Evolutionary conservation across 2,888 invertebrate genomes (phyloP).

Genomic region (Aproaerema taeniolella): DNA sequence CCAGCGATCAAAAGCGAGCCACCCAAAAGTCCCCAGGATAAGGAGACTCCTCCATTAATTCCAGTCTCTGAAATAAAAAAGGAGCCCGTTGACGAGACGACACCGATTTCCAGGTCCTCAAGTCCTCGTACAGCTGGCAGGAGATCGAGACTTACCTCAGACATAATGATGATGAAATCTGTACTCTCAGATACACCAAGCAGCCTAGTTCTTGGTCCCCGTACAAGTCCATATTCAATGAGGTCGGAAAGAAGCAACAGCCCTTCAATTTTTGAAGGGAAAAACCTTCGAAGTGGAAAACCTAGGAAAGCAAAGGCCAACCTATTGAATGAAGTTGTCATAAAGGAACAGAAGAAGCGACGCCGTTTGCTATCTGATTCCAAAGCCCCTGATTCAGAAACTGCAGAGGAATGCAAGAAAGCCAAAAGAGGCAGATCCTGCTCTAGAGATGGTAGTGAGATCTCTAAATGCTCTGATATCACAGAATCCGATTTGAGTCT

Average conservation of each 20-base stretch:
- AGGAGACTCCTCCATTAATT: constrained; percentile 55
- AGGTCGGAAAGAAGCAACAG: constrained; percentile 77
- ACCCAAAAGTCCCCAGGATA: constrained; percentile 52
- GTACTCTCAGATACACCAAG: constrained; percentile 57
- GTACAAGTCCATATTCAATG: constrained; percentile 79
- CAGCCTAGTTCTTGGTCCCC: constrained; percentile 54
- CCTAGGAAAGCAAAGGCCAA: constrained; percentile 78
- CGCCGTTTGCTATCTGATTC: constrained; percentile 76
- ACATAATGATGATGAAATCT: constrained; percentile 68
- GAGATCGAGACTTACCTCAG: constrained; percentile 62
- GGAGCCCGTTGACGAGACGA: constrained; percentile 58
- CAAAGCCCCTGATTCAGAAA: constrained; percentile 53
- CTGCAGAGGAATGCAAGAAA: constrained; percentile 60
- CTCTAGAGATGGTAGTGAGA: constrained; percentile 77
- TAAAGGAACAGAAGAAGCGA: constrained; percentile 74
- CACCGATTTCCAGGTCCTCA: constrained; percentile 63
- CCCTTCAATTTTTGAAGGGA: constrained; percentile 65
- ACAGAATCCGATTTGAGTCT: constrained; percentile 81
- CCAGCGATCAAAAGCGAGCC: constrained; percentile 47
- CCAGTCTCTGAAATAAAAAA: constrained; percentile 66
- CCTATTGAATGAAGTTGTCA: constrained; percentile 76
- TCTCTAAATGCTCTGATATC: constrained; percentile 78
- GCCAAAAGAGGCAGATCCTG: constrained; percentile 66
- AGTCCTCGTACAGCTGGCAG: constrained; percentile 66
- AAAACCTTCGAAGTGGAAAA: constrained; percentile 81